These are phyloP conservation scores for Euglossa dilemma DNA, from an alignment of 1,140 invertebrate genomes.

Conservation along the genomic window DNA sequence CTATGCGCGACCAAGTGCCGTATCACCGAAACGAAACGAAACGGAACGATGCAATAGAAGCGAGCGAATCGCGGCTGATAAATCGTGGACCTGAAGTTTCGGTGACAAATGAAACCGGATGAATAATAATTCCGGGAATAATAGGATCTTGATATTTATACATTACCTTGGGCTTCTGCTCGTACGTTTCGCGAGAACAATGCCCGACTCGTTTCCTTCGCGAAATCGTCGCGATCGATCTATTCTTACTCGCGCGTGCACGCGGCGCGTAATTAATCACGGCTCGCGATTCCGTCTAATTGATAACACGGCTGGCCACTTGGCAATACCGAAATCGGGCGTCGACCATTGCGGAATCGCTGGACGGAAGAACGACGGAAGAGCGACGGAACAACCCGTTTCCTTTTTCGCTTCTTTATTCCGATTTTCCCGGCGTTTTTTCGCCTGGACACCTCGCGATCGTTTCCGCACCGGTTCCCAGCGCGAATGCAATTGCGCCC, in stretches of 20 bases:
- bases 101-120: neutral
- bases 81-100: neutral
- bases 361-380: slow-evolving; percentile 52
- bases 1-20: too few relatives aligned
- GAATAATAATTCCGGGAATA: neutral
- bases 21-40: slow-evolving; percentile 28
- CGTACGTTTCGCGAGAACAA: neutral
- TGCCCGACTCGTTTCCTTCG: neutral
- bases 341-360: slow-evolving; percentile 24
- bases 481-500: slow-evolving; percentile 17
- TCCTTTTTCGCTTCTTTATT: too few relatives aligned
- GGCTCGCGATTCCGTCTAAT: slow-evolving; percentile 33
- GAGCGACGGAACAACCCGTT: neutral
- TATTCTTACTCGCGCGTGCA: slow-evolving; percentile 11
- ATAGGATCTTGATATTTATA: neutral
- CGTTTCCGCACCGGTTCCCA: neutral
- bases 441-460: neutral
- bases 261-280: slow-evolving; percentile 28
- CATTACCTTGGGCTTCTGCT: neutral
- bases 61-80: neutral
- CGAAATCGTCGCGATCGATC: slow-evolving; percentile 16
- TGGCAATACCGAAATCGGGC: slow-evolving; percentile 33
- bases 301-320: slow-evolving; percentile 38
- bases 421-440: too few relatives aligned
- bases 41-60: slow-evolving; percentile 3